These are phyloP conservation scores for Myiopsitta monachus DNA, from an alignment of 2,113 vertebrate species.

Conservation along the genomic window DNA sequence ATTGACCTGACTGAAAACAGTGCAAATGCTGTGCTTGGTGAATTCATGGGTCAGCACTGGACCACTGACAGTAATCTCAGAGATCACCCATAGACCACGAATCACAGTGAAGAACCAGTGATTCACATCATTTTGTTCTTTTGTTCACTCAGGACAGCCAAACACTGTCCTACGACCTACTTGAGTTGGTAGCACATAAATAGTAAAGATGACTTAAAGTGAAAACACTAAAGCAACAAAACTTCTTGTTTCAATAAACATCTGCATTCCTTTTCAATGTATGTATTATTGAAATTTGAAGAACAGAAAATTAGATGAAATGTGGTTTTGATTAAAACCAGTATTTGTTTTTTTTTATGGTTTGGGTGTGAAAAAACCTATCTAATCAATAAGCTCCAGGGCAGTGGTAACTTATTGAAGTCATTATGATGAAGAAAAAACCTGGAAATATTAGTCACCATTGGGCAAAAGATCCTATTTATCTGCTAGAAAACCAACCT, in stretches of 20 bases:
- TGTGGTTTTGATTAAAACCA: slow-evolving; percentile 23
- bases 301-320: slow-evolving; percentile 36
- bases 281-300: slow-evolving; percentile 7
- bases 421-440: neutral
- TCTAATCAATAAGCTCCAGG: neutral
- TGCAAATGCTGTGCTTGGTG: neutral
- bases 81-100: neutral
- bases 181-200: neutral
- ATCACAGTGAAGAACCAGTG: neutral
- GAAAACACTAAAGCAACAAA: neutral
- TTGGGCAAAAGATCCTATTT: neutral
- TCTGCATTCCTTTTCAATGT: neutral
- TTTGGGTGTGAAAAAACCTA: slow-evolving; percentile 27
- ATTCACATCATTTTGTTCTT: neutral
- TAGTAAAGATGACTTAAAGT: neutral
- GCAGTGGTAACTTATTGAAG: neutral
- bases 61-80: neutral
- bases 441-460: neutral
- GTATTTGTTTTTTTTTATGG: slow-evolving; percentile 8
- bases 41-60: neutral
- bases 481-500: slow-evolving; percentile 28
- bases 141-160: neutral
- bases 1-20: neutral
- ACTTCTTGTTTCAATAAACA: slow-evolving; percentile 51
- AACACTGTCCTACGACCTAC: neutral